Evolutionary conservation across 2,797 vertebrate species (phyloP).

Genomic region (Eulemur albifrons): DNA sequence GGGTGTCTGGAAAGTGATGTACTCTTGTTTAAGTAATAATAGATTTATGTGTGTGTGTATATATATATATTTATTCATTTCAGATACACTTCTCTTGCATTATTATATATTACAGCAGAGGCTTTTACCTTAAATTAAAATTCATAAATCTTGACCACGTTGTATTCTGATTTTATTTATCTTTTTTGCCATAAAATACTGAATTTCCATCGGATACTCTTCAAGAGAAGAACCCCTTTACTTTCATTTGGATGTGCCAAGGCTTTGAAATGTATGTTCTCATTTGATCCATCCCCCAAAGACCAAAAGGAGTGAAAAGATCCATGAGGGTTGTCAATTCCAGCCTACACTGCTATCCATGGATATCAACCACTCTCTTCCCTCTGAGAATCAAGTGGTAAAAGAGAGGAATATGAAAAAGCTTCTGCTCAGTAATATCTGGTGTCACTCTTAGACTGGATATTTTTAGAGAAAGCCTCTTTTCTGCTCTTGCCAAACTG

Average conservation of each 20-base stretch:
- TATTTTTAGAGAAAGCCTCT: neutral
- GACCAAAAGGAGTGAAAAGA: neutral
- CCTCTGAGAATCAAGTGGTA: neutral
- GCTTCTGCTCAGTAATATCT: neutral
- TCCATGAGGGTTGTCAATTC: neutral
- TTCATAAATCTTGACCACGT: neutral
- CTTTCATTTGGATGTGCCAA: neutral
- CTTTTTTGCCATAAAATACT: neutral
- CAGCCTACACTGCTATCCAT: neutral
- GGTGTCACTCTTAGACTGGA: neutral
- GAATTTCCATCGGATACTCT: neutral
- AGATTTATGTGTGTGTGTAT: neutral
- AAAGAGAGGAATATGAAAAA: neutral
- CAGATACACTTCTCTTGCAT: neutral
- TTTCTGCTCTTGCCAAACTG: neutral
- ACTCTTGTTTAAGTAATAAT: neutral
- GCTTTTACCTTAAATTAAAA: constrained; percentile 39
- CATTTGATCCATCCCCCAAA: neutral
- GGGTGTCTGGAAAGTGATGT: neutral
- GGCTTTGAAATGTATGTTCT: neutral
- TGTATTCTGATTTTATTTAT: neutral
- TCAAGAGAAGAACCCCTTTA: neutral
- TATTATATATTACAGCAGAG: neutral
- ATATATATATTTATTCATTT: neutral
- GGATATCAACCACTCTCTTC: neutral